Percentiles rank a stretch among this genome's conserved stretches.
These are phyloP conservation scores for Ichneumoninae sp. DNA, from an alignment of 2,888 invertebrate species.

Conservation along the genomic window DNA sequence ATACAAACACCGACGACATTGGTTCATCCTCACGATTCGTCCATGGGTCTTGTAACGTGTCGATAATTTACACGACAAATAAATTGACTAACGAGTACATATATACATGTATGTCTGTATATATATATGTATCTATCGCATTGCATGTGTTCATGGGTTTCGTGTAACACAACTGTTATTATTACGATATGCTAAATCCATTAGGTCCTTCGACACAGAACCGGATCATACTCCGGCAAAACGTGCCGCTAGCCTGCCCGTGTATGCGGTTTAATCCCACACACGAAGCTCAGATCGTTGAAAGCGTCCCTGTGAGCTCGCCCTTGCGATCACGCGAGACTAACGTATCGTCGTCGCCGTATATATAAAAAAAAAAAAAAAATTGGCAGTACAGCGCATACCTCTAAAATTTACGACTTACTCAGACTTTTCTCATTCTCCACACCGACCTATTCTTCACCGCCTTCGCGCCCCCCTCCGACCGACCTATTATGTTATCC, in stretches of 20 bases:
- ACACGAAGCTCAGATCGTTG: slow-evolving; percentile 4
- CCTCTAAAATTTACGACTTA: slow-evolving; percentile 58
- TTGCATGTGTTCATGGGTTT: neutral
- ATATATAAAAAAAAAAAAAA: slow-evolving; percentile 25
- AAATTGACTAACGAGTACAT: neutral
- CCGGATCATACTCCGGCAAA: neutral
- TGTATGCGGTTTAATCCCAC: neutral
- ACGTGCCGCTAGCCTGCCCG: neutral
- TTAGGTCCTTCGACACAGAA: slow-evolving; percentile 3
- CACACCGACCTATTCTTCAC: neutral
- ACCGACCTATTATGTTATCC: slow-evolving; percentile 7
- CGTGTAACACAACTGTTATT: neutral
- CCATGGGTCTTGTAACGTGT: neutral
- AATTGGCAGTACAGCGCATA: slow-evolving; percentile 6
- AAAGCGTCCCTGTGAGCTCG: slow-evolving; percentile 15
- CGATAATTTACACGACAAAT: neutral
- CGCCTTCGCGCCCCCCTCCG: neutral
- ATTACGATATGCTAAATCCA: neutral
- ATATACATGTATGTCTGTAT: neutral
- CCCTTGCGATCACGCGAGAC: slow-evolving; percentile 51
- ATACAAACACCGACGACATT: slow-evolving; percentile 8
- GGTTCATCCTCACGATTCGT: slow-evolving; percentile 7
- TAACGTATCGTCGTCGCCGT: slow-evolving; percentile 1
- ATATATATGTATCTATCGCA: neutral
- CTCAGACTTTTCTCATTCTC: neutral